Base-by-base conservation (phyloP, 2,888 invertebrate species). In the Napeogenes sylphis region DNA sequence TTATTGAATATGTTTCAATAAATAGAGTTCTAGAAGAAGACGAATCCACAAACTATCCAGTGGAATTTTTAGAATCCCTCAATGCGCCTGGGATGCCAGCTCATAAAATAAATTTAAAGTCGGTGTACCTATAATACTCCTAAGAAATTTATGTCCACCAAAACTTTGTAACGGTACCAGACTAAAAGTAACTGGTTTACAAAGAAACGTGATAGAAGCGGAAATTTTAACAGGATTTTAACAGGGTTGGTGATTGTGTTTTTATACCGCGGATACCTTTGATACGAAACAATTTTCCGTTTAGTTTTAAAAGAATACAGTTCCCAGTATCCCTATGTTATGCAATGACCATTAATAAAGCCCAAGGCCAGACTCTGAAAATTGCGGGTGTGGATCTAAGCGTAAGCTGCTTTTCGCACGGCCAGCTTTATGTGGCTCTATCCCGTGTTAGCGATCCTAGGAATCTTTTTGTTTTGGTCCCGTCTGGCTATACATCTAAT, bases 221-320 rank as follows among this genome's bases (percentile, higher is more conserved):
- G 45, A 65, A 56, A 70, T 71, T 61, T 57, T 71, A 57, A 70
- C 69, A 33, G 70, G 67, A 1, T 67, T n/a, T n/a, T n/a, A n/a
- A 65, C 42, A 64, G 64, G 14, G 61, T 55, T 8, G 68, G 70
- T 4, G 70, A 69, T 33, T 38, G 6, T 12, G 60, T 68, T 12
- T 68, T 69, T 46, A 68, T 68, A 33, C 70, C 68, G 12, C 59
- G 67, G 6, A 70, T 68, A 5, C 64, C 68, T 2, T 14, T 69
- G 3, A 68, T 66, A 12, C 68, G 64, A 13, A 68, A 65, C 46
- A 65, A 67, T 62, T 66, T 65, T 55, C 65, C 61, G 21, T 66
- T 68, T 30, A 51, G 55, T 14, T 68, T 68, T 45, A 69, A 67
- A 55, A 56, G 65, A 10, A n/a, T 42, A 35, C 66, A 60, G 55